These are phyloP conservation scores for Channallabes apus DNA, from an alignment of 2,797 vertebrate species.

Conservation along the genomic window DNA sequence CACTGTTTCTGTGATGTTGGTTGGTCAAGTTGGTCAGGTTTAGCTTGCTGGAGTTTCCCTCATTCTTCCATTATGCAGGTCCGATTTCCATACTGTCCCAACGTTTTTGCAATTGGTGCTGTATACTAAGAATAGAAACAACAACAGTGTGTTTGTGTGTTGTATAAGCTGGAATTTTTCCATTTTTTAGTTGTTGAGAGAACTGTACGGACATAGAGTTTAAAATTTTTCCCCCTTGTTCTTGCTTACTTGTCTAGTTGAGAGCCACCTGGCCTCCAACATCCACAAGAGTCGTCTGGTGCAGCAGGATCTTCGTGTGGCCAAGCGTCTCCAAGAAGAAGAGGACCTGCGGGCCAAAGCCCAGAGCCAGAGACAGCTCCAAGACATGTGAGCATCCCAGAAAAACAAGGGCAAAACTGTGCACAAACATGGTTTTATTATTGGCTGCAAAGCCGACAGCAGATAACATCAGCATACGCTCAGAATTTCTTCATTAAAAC, in stretches of 20 bases:
- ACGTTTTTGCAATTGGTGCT: no score
- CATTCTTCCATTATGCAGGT: no score
- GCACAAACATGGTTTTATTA: background rate
- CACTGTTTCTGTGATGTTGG: no score
- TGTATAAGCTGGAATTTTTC: background rate
- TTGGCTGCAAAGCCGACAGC: background rate
- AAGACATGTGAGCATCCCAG: conserved; percentile 78
- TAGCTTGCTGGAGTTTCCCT: no score
- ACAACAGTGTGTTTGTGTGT: background rate
- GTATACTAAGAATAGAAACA: background rate
- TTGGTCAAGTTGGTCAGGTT: no score
- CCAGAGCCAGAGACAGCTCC: conserved; percentile 77
- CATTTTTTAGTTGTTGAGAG: background rate
- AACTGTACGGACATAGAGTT: background rate
- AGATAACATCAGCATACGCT: no score
- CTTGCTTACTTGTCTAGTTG: conserved; percentile 75
- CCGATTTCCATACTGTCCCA: no score
- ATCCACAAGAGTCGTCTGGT: conserved; percentile 92
- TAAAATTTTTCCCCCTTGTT: background rate
- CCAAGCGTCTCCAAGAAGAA: conserved; percentile 92
- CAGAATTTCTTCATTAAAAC: background rate
- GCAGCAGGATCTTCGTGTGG: conserved; percentile 90
- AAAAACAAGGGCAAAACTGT: background rate
- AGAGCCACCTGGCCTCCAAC: conserved; percentile 96
- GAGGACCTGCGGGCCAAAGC: conserved; percentile 87